Conservation (phyloP, 2,113 vertebrate genomes). For the Pholis gunnellus region DNA sequence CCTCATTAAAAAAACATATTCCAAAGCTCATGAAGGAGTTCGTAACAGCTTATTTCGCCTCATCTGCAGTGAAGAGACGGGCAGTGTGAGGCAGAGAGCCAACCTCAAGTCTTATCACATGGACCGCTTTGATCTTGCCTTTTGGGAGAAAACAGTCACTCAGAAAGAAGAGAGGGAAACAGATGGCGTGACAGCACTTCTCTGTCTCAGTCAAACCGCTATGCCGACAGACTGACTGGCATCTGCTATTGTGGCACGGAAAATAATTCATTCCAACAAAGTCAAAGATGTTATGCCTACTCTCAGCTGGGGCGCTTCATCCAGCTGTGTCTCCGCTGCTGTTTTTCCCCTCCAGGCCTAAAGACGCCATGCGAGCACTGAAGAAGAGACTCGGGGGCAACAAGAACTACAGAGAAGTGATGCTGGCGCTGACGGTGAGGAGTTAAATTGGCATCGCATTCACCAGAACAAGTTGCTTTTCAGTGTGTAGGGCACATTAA, state of each 20-base stretch:
- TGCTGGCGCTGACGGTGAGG: conserved; percentile 96
- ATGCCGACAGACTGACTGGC: conserved; percentile 48
- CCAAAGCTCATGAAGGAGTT: conserved; percentile 33
- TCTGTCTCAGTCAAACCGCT: conserved; percentile 46
- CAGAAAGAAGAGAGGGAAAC: conserved; percentile 37
- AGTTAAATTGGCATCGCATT: neutral
- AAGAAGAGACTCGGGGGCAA: conserved; percentile 97
- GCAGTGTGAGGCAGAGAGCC: conserved; percentile 31
- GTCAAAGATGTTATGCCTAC: conserved; percentile 18
- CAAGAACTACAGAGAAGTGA: conserved; percentile 97
- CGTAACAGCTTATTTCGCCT: conserved; percentile 30
- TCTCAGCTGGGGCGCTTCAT: conserved; percentile 29
- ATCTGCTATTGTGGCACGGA: conserved; percentile 51
- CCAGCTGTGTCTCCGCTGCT: conserved; percentile 35
- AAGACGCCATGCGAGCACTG: conserved; percentile 94
- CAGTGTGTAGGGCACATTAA: neutral
- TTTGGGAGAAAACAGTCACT: conserved; percentile 28
- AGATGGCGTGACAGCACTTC: conserved; percentile 56
- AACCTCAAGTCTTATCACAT: conserved; percentile 49
- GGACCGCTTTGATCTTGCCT: conserved; percentile 61
- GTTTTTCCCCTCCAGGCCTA: conserved; percentile 87
- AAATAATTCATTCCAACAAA: conserved; percentile 44
- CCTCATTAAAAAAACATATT: conserved; percentile 16
- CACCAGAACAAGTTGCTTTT: neutral
- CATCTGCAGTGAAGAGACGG: conserved; percentile 36